phyloP scores from a whole-genome alignment of 2,888 invertebrate species.

The Automeris io region DNA sequence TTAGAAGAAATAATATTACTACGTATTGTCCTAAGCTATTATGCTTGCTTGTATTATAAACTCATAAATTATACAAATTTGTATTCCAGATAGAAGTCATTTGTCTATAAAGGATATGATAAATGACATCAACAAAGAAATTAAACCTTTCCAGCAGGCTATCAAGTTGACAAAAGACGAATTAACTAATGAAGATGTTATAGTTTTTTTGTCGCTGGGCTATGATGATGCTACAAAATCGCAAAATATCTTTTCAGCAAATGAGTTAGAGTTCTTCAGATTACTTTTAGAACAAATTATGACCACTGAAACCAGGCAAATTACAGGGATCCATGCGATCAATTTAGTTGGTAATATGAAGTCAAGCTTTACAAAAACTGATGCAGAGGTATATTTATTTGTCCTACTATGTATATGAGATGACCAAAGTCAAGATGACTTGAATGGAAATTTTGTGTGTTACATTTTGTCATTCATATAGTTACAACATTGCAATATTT shows the following conservation, averaged over 20 bases:
- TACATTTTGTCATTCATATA: no score
- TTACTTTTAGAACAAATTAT: conserved; percentile 58
- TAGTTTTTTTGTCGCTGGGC: conserved; percentile 53
- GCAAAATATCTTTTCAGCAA: conserved; percentile 51
- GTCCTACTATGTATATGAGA: no score
- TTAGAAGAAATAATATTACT: no score
- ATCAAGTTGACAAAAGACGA: conserved; percentile 59
- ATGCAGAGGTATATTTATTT: conserved; percentile 57
- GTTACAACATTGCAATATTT: no score
- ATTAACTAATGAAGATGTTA: conserved; percentile 46
- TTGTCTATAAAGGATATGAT: conserved; percentile 36
- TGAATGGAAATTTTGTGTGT: no score
- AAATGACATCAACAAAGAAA: conserved; percentile 49
- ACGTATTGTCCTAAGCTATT: no score
- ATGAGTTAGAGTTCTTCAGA: conserved; percentile 59
- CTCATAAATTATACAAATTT: no score
- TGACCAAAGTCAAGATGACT: no score
- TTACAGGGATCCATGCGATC: conserved; percentile 53
- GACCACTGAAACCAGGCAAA: conserved; percentile 51
- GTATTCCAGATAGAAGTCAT: conserved; percentile 34
- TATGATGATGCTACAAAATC: conserved; percentile 57
- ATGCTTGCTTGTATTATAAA: no score
- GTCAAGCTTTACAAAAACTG: conserved; percentile 47
- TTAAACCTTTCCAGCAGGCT: conserved; percentile 48
- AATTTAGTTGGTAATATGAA: conserved; percentile 55